Base-by-base conservation (phyloP, 30 jellyfish, hydroid and myxozoan genomes). In the Catostylus mosaicus region DNA sequence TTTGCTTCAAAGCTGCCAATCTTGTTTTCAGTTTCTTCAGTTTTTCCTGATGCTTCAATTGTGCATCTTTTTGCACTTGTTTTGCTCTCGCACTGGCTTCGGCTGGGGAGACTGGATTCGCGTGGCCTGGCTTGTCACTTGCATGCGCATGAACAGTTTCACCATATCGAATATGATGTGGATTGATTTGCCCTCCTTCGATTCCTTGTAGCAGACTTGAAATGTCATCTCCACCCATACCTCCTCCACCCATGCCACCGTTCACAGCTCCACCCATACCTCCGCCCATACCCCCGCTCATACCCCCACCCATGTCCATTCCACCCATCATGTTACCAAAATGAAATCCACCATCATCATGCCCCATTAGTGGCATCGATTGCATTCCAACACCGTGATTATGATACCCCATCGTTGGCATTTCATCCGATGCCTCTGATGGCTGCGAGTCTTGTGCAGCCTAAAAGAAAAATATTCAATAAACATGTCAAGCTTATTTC, bases 71-170 rank as follows among this genome's bases (percentile, higher is more conserved):
- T 50, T 86, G 96, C 29, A 70, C 97, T 62, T 86, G 93, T 67
- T 54, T 67, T 11, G 98, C 98, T 33, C 93, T 51, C 50, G 56
- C 60, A 19, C 88, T 40, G 22, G 98, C 91, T 33, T 86, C 97
- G 10, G 85, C 95, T 10, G 89, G 96, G 1, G 96, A 77, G 19
- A 54, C 80, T 30, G 87, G 88, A 40, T 34, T 27, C 20, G 82
- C 40, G 30, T 59, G 23, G n/a, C 87, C 90, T 19, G 92, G 97
- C 45, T 93, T 93, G 77, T 93, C 98, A 62, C 96, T 80, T 20
- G 98, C 98, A 65, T 93, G 98, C 0, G 90, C 97, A 47, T 82
- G 98, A n/a, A 92, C 90, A 1, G 97, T 92, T n/a, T 46, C 83
- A 0, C 96, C 96, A 0, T 86, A 80, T 31, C 74, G 83, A 30